Conservation (phyloP, 2,797 vertebrate species). For the Sebastes minor region DNA sequence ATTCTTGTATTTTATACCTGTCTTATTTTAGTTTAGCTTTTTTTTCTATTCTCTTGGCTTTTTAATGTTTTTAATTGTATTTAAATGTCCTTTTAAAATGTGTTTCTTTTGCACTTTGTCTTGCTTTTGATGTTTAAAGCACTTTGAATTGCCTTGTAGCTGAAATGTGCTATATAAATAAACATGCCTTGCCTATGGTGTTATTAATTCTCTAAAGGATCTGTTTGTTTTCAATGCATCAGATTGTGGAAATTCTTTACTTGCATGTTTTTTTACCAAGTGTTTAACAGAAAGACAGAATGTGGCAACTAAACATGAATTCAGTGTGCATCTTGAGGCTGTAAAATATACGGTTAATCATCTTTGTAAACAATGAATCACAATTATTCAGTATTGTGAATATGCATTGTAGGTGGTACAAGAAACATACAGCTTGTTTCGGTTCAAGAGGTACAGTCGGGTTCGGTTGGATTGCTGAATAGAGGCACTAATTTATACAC, state of each 20-base stretch:
- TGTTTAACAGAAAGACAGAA: background rate
- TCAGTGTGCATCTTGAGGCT: background rate
- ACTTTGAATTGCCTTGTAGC: background rate
- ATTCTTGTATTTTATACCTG: background rate
- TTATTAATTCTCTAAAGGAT: background rate
- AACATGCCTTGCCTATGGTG: background rate
- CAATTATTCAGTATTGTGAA: background rate
- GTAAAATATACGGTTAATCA: background rate
- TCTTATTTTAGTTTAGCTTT: background rate
- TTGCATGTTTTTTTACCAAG: background rate
- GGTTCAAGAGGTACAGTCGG: conserved; percentile 8
- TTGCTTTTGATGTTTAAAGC: background rate
- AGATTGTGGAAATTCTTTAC: background rate
- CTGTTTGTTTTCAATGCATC: background rate
- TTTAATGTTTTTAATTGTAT: background rate
- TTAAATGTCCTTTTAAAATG: background rate
- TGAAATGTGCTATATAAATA: background rate
- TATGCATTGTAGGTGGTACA: background rate
- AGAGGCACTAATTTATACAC: conserved; percentile 58
- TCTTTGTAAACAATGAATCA: conserved; percentile 3
- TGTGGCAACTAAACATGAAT: background rate
- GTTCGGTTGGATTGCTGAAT: conserved; percentile 19
- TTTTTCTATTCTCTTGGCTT: background rate
- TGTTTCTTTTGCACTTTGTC: background rate
- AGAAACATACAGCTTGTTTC: conserved; percentile 10